Evolutionary conservation across 2,888 invertebrate genomes (phyloP).

Genomic region (Meghimatium bilineatum): DNA sequence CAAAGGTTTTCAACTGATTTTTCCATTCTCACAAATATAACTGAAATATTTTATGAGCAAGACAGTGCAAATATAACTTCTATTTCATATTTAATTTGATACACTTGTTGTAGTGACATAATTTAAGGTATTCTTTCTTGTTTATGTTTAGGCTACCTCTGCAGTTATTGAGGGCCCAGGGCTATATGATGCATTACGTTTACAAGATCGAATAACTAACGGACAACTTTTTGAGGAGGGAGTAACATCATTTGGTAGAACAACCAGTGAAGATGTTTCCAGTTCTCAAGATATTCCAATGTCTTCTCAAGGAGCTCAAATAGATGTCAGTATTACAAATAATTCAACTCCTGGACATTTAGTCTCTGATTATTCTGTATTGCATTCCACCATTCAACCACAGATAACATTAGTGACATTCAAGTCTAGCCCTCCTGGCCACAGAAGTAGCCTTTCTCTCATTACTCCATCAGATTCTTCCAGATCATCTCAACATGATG

Average conservation of each 20-base stretch:
- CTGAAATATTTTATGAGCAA: too few relatives aligned
- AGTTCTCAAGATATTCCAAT: conserved; percentile 46
- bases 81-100: too few relatives aligned
- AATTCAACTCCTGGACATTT: not conserved
- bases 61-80: too few relatives aligned
- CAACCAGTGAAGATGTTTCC: conserved; percentile 37
- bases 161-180: conserved; percentile 32
- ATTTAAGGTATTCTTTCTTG: conserved; percentile 9
- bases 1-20: too few relatives aligned
- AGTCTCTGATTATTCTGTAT: not conserved
- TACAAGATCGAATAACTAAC: conserved; percentile 32
- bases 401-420: conserved; percentile 40
- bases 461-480: not conserved
- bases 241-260: conserved; percentile 56
- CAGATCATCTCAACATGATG: not conserved
- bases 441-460: not conserved
- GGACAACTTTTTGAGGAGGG: conserved; percentile 54
- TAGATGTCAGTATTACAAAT: not conserved
- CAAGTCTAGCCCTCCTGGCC: conserved; percentile 26
- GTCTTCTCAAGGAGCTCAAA: conserved; percentile 37
- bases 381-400: not conserved
- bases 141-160: conserved; percentile 28
- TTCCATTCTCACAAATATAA: too few relatives aligned
- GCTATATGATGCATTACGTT: conserved; percentile 33
- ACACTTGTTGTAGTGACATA: not conserved